Evolutionary conservation across 2,797 vertebrate species (phyloP).

Genomic region (Typhlichthys subterraneus): DNA sequence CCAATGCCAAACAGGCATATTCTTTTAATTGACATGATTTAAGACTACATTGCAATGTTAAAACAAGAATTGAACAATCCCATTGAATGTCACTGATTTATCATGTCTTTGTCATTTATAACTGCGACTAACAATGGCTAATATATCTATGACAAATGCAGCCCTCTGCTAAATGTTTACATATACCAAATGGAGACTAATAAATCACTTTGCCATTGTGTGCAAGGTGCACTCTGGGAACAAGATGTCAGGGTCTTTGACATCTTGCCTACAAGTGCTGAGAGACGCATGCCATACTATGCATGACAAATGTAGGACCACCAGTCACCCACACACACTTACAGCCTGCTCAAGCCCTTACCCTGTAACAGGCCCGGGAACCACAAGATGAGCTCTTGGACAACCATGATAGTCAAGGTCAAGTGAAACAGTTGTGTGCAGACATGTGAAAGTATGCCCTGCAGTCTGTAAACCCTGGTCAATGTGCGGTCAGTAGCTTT

Average conservation of each 20-base stretch:
- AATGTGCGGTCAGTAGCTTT: conserved; percentile 43
- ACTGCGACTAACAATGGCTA: background rate
- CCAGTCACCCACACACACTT: conserved; percentile 25
- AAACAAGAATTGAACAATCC: too few relatives aligned
- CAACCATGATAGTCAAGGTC: conserved; percentile 44
- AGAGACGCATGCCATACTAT: conserved; percentile 37
- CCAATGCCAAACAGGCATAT: too few relatives aligned
- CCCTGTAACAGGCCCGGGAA: conserved; percentile 38
- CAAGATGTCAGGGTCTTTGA: conserved; percentile 25
- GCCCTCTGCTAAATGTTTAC: conserved; percentile 7
- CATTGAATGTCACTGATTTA: too few relatives aligned
- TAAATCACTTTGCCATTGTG: conserved; percentile 19
- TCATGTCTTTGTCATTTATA: too few relatives aligned
- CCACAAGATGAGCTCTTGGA: conserved; percentile 35
- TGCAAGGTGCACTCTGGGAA: conserved; percentile 18
- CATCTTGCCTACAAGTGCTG: conserved; percentile 48
- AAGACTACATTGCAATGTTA: too few relatives aligned
- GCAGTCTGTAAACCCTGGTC: conserved; percentile 35
- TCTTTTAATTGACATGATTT: too few relatives aligned
- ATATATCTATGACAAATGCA: background rate
- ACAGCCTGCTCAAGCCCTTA: conserved; percentile 18
- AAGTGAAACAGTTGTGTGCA: conserved; percentile 57
- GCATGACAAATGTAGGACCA: conserved; percentile 25
- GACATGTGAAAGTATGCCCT: conserved; percentile 53
- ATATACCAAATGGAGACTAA: conserved; percentile 18